Conservation (phyloP, 2,888 invertebrate genomes). For the Aspidiotus rigidus region DNA sequence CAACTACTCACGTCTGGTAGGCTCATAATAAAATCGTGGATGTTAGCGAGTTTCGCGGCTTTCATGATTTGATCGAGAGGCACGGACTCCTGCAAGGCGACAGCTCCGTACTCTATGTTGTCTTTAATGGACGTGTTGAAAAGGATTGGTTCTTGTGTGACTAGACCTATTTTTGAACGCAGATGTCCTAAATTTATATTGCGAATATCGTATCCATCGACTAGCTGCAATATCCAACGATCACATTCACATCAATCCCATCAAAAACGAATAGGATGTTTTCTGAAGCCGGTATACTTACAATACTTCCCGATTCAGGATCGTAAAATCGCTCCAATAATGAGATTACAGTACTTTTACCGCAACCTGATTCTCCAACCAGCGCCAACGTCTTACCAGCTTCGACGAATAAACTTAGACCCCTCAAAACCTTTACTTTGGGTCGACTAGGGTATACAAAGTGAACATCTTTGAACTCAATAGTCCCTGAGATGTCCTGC, state of each 20-base stretch:
- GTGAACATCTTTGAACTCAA: slow-evolving; percentile 60
- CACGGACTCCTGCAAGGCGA: slow-evolving; percentile 38
- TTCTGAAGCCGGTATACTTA: slow-evolving; percentile 42
- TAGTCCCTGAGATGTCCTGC: slow-evolving; percentile 49
- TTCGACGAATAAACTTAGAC: slow-evolving; percentile 56
- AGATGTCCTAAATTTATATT: slow-evolving; percentile 61
- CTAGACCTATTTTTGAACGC: slow-evolving; percentile 35
- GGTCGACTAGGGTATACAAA: slow-evolving; percentile 75
- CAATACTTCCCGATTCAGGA: slow-evolving; percentile 56
- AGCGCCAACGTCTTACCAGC: slow-evolving; percentile 67
- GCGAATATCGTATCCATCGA: slow-evolving; percentile 51
- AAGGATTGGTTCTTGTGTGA: slow-evolving; percentile 36
- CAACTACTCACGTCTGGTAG: slow-evolving; percentile 43
- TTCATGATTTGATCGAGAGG: slow-evolving; percentile 48
- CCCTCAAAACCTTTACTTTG: slow-evolving; percentile 58
- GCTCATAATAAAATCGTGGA: slow-evolving; percentile 46
- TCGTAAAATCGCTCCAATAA: slow-evolving; percentile 63
- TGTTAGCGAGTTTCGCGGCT: slow-evolving; percentile 46
- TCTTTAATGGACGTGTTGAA: slow-evolving; percentile 36
- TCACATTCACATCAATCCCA: too few relatives aligned
- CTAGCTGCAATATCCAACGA: slow-evolving; percentile 23
- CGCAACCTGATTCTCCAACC: slow-evolving; percentile 64
- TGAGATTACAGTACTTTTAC: slow-evolving; percentile 68
- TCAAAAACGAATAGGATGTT: too few relatives aligned
- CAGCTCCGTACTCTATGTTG: slow-evolving; percentile 47